Percentiles rank a stretch among this genome's conserved stretches.
Evolutionary conservation across 2,797 vertebrate species (phyloP).

Genomic region (Pseudochirops corinnae): DNA sequence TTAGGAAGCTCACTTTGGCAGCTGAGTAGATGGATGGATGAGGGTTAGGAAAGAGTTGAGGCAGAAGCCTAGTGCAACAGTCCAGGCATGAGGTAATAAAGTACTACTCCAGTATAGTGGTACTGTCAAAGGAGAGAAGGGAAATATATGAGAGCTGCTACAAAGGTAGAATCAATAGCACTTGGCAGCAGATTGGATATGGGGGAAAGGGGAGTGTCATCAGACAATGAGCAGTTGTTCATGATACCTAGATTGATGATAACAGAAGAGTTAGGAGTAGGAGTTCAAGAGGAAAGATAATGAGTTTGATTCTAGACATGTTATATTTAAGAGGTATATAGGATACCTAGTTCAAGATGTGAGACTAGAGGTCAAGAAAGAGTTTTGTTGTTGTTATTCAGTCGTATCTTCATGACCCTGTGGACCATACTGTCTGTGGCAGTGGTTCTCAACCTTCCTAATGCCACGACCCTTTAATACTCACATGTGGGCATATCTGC

Average conservation of each 20-base stretch:
- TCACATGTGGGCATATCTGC: too few species aligned
- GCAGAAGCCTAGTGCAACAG: neutral
- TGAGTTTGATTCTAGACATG: neutral
- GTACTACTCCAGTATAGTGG: neutral
- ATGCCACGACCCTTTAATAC: too few species aligned
- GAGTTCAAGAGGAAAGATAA: neutral
- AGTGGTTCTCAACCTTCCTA: too few species aligned
- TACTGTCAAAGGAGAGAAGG: neutral
- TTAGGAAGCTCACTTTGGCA: neutral
- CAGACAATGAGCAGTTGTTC: neutral
- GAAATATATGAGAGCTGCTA: neutral
- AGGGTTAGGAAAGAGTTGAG: neutral
- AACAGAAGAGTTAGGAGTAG: neutral
- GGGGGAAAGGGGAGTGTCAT: fast-evolving
- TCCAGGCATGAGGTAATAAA: neutral
- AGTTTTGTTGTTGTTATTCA: neutral
- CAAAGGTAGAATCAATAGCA: neutral
- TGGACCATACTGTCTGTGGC: neutral
- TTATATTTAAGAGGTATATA: neutral
- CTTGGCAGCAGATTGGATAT: neutral
- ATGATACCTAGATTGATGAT: neutral
- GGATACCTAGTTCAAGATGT: neutral
- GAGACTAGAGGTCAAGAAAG: neutral
- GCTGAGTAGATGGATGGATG: neutral
- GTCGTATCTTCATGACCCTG: neutral